Evolutionary conservation across 2,113 vertebrate species (phyloP), one percentile per base, ranked within the genome.

Genomic region (Campylomormyrus tamandua): DNA sequence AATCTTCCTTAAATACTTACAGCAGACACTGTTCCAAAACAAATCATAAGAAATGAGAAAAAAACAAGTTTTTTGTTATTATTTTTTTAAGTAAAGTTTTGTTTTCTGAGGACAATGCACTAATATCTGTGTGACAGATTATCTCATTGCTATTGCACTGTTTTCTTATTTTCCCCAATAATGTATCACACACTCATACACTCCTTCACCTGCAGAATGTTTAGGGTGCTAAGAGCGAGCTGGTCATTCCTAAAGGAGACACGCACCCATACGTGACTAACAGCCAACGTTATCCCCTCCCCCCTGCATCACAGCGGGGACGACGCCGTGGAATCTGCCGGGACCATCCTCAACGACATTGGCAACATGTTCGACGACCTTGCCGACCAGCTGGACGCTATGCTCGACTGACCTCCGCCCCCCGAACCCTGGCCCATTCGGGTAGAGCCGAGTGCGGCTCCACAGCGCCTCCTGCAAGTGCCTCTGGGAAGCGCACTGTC

Each of bases 281-380:
- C 45, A 19, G n/a, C n/a, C 11, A 50, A 17, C 46, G 0, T 21
- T 27, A 19, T 7, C 13, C n/a, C 10, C 53, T 42, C 17, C 31
- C 15, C 50, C 2, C 89, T 0, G 88, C 19, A 52, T 87, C 89
- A 1, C 92, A 94, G 93, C 3, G 93, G 91, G 88, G 90, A 94
- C 0, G 6, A 94, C 89, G 90, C 96, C 0, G 80, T 92, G 24
- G 94, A 95, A 84, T 96, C 96, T 0, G 94, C 98, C 24, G 97
- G 97, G 90, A 98, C 98, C 90, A 99, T 99, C 90, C 96, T 99
- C 91, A 97, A 98, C 39, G 98, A 99, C 93, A 99, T 99, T 88
- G 98, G 98, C 92, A 99, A 96, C 93, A 99, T 99, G 98, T 99
- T 99, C 0, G 98, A 99, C 0, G 98, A 98, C 93, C 96, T 99